Conservation (phyloP, 2,797 vertebrate species). For the Poliocrania exsul region DNA sequence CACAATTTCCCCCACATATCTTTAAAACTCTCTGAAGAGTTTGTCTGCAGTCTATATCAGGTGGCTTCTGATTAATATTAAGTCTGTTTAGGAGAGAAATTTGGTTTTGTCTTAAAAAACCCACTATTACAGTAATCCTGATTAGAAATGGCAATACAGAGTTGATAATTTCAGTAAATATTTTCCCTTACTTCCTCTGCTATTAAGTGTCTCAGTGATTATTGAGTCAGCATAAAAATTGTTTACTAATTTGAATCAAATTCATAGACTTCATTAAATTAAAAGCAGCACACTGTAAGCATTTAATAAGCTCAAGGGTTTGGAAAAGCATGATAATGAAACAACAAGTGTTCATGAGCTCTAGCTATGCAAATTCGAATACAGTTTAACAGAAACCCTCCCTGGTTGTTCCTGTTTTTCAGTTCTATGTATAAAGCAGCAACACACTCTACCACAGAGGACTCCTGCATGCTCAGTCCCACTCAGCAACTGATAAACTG, state of each 20-base stretch:
- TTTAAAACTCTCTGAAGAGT: background rate
- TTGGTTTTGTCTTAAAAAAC: background rate
- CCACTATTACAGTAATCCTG: background rate
- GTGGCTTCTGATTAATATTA: background rate
- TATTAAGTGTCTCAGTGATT: background rate
- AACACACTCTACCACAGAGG: background rate
- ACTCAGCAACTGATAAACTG: background rate
- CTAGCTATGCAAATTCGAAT: background rate
- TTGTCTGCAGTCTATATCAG: background rate
- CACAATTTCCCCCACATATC: accelerated
- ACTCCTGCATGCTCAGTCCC: background rate
- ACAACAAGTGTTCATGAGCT: background rate
- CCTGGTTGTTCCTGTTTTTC: background rate
- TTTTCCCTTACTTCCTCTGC: background rate
- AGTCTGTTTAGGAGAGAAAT: background rate
- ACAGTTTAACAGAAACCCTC: background rate
- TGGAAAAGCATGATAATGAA: background rate
- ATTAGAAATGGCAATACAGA: background rate
- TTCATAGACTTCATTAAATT: background rate
- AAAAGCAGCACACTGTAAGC: background rate
- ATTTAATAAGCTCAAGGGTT: background rate
- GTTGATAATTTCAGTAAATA: background rate
- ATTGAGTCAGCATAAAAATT: background rate
- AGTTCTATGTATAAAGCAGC: background rate
- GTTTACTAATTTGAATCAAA: background rate